Evolutionary conservation across 2,113 vertebrate species (phyloP).

Genomic region (Sceloporus tristichus): DNA sequence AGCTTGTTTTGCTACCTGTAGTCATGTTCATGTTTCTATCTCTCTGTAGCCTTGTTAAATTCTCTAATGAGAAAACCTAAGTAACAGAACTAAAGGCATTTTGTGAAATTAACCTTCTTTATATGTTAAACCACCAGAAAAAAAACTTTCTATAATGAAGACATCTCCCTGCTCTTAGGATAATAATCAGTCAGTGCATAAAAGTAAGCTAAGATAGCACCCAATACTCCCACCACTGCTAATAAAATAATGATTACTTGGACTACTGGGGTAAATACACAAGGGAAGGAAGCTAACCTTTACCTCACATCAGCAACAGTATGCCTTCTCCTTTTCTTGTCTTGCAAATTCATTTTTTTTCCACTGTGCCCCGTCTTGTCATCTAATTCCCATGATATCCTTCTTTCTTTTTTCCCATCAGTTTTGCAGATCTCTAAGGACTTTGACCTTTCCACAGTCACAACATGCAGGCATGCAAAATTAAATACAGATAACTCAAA

Average conservation of each 20-base stretch:
- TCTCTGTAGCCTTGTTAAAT: background rate
- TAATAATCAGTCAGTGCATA: constrained; percentile 17
- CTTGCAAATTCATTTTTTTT: constrained; percentile 72
- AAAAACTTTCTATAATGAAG: background rate
- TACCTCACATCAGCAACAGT: constrained; percentile 65
- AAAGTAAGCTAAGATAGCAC: background rate
- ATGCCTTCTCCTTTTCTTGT: constrained; percentile 77
- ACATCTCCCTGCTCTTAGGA: background rate
- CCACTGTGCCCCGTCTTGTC: constrained; percentile 57
- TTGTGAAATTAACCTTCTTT: background rate
- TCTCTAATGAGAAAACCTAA: background rate
- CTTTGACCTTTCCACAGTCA: constrained; percentile 34
- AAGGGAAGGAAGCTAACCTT: constrained; percentile 24
- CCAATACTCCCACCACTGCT: background rate
- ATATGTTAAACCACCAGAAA: background rate
- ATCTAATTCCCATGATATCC: constrained; percentile 77
- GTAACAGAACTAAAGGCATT: background rate
- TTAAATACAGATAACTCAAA: constrained; percentile 34
- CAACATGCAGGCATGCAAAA: constrained; percentile 54
- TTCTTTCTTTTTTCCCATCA: constrained; percentile 77
- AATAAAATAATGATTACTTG: constrained; percentile 25
- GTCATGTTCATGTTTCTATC: background rate
- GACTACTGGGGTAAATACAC: background rate
- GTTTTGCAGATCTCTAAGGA: constrained; percentile 58
- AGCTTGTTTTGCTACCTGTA: no score